These are phyloP conservation scores for Drosophila pruinosa DNA, from an alignment of 1,140 invertebrate genomes.

Conservation along the genomic window DNA sequence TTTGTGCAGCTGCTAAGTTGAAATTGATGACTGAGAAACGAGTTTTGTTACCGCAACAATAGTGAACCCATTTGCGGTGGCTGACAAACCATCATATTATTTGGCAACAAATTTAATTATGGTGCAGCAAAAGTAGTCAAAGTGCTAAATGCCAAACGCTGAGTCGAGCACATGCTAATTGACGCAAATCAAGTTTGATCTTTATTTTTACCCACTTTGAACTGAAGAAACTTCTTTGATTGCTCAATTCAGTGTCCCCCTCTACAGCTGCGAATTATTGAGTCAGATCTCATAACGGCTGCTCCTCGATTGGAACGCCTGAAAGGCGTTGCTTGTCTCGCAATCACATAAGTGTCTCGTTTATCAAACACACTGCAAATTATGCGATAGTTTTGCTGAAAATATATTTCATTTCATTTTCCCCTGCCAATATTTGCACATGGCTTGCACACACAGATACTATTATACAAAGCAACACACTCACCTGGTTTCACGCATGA, in stretches of 20 bases:
- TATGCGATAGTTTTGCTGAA: too few species aligned
- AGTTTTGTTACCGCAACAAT: background rate
- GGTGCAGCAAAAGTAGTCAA: constrained; percentile 9
- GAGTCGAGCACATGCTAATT: constrained; percentile 23
- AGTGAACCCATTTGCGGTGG: background rate
- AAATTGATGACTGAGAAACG: constrained; percentile 34
- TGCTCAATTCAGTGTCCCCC: too few species aligned
- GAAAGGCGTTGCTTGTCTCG: constrained; percentile 2
- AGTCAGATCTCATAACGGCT: background rate
- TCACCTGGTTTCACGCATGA: constrained; percentile 75
- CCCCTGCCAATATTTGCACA: too few species aligned
- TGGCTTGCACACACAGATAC: background rate
- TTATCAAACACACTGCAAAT: background rate
- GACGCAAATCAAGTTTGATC: constrained; percentile 15
- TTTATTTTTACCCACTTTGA: background rate
- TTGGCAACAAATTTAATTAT: constrained; percentile 40
- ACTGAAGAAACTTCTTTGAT: constrained; percentile 27
- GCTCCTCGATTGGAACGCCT: background rate
- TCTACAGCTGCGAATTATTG: constrained; percentile 48
- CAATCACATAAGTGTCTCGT: too few species aligned
- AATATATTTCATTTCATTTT: too few species aligned
- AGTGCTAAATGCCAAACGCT: constrained; percentile 50
- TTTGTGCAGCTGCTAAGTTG: constrained; percentile 61
- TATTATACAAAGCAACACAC: constrained; percentile 2
- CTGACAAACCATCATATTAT: constrained; percentile 25